phyloP scores from a whole-genome alignment of 2,113 vertebrate species.

The Eudorcas thomsonii region DNA sequence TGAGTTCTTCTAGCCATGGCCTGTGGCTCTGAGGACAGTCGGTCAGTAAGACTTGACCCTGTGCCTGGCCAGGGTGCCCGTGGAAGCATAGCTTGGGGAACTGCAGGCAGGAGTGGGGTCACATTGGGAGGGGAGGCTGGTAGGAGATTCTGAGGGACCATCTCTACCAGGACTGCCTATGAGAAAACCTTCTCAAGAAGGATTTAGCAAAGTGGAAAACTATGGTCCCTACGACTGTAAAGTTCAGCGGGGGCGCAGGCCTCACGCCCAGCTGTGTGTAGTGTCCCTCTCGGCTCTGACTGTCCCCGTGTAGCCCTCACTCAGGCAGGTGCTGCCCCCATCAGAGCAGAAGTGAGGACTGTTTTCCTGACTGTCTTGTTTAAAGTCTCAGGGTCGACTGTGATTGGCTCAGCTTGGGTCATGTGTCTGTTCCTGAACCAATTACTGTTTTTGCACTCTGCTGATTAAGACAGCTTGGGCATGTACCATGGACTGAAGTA shows the following conservation, averaged over 20 bases:
- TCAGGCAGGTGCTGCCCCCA: neutral
- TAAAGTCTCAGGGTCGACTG: too few relatives aligned
- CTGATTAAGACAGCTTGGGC: neutral
- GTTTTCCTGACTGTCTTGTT: fast-evolving
- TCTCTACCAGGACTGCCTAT: neutral
- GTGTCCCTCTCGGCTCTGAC: too few relatives aligned
- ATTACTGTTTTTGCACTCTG: neutral
- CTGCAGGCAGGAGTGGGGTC: neutral
- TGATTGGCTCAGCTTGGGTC: neutral
- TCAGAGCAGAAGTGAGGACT: neutral
- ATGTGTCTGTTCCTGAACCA: fast-evolving
- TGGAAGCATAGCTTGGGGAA: neutral
- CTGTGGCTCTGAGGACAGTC: neutral
- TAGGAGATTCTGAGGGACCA: neutral
- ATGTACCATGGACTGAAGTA: neutral
- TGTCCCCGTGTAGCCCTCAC: fast-evolving
- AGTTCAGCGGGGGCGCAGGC: fast-evolving
- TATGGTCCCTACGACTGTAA: neutral
- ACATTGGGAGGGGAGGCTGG: neutral
- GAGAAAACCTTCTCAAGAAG: neutral
- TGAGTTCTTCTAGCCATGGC: neutral
- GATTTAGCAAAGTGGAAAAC: neutral
- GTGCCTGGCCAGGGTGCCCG: neutral
- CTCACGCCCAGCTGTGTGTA: fast-evolving
- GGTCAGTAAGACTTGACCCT: neutral